Conservation (phyloP, 2,113 vertebrate species). For the Perca fluviatilis region DNA sequence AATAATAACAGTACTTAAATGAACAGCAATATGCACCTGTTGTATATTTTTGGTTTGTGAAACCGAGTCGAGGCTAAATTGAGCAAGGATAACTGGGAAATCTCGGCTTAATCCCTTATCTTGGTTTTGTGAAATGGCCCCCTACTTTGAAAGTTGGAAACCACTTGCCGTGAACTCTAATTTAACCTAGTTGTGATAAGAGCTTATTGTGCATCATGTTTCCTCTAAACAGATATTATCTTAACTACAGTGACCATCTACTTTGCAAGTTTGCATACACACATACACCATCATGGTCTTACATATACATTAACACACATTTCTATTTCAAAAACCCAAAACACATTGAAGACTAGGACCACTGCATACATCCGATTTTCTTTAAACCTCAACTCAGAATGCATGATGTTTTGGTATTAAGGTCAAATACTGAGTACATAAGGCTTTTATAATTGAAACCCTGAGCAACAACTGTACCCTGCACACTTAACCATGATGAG, state of each 20-base stretch:
- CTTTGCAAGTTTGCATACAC: neutral
- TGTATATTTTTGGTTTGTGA: no score
- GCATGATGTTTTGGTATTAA: neutral
- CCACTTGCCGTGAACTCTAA: neutral
- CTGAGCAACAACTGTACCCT: neutral
- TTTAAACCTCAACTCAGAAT: neutral
- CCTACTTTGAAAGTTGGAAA: neutral
- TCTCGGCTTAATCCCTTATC: no score
- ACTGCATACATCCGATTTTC: neutral
- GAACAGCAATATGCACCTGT: no score
- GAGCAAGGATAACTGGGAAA: no score
- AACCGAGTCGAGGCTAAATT: no score
- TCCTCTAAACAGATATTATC: neutral
- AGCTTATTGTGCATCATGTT: neutral
- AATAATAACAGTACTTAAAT: no score
- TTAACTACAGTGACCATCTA: neutral
- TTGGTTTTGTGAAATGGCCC: no score
- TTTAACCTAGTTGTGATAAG: neutral
- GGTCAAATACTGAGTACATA: constrained; percentile 21
- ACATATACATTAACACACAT: neutral
- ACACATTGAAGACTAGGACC: neutral
- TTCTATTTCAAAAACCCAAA: neutral
- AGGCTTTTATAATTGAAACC: constrained; percentile 35
- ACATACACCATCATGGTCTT: neutral
- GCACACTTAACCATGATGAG: constrained; percentile 20